phyloP scores from a whole-genome alignment of 1,140 invertebrate genomes.

The Orchesella cincta region DNA sequence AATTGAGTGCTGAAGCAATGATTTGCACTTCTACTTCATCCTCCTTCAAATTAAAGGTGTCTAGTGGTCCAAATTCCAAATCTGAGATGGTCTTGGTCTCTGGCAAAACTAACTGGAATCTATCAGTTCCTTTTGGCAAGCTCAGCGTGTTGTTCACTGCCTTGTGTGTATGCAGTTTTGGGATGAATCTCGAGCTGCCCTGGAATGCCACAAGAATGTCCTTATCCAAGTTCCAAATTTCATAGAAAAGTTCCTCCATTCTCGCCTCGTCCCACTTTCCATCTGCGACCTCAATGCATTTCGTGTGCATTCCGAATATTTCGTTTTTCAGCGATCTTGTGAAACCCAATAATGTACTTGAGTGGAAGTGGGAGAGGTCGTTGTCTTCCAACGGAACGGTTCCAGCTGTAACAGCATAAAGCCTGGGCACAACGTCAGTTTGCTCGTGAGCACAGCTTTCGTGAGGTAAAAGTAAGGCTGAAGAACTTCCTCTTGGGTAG shows the following conservation, averaged over 20 bases:
- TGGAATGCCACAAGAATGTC: background rate
- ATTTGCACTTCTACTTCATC: background rate
- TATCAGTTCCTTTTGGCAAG: background rate
- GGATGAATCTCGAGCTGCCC: background rate
- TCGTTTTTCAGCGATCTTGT: background rate
- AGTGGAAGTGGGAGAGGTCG: background rate
- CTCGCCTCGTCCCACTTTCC: too few species aligned
- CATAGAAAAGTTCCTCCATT: background rate
- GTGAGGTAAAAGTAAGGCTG: conserved; percentile 4
- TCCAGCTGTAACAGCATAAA: background rate
- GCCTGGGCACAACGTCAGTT: background rate
- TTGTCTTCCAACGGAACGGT: background rate
- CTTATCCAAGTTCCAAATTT: background rate
- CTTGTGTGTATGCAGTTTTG: background rate
- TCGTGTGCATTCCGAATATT: too few species aligned
- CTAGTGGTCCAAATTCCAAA: background rate
- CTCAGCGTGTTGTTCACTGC: background rate
- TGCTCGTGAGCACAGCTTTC: background rate
- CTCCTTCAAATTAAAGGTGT: background rate
- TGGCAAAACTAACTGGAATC: background rate
- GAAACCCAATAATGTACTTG: background rate
- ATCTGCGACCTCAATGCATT: background rate
- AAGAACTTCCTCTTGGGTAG: background rate
- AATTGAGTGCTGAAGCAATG: conserved; percentile 9
- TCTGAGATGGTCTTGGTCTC: background rate